Evolutionary conservation across 2,113 vertebrate genomes (phyloP).

Genomic region (Tychaedon coryphoeus): DNA sequence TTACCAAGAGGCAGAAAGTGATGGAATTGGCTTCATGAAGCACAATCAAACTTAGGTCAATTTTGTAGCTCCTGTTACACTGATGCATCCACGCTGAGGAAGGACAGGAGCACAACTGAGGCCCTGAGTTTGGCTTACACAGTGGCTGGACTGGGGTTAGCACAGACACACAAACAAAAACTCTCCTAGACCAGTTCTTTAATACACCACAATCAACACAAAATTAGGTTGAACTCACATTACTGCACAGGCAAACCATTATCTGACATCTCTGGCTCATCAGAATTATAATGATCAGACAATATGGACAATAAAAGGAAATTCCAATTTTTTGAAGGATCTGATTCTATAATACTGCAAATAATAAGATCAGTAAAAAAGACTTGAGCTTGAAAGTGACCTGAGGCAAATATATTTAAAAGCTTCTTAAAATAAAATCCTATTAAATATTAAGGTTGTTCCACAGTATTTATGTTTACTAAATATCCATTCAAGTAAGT

Average conservation of each 20-base stretch:
- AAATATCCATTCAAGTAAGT: neutral
- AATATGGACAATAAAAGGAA: neutral
- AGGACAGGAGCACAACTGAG: neutral
- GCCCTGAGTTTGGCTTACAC: neutral
- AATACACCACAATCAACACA: neutral
- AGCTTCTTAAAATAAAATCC: neutral
- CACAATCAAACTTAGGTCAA: rapidly evolving
- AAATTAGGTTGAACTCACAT: neutral
- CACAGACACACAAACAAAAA: neutral
- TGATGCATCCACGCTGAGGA: neutral
- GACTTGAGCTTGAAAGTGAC: neutral
- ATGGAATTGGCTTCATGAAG: rapidly evolving
- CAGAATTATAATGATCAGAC: neutral
- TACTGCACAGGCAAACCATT: neutral
- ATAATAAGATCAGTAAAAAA: neutral
- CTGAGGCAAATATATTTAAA: neutral
- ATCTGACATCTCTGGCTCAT: neutral
- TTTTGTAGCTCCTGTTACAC: neutral
- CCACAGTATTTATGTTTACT: neutral
- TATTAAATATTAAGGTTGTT: neutral
- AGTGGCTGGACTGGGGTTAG: neutral
- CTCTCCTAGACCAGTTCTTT: neutral
- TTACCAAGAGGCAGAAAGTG: neutral
- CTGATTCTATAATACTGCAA: neutral
- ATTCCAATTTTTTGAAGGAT: neutral